A percentile compares a stretch with the other conserved stretches of the same genome.
These are phyloP conservation scores for Yoshiicerus persimilis DNA, from an alignment of 1,140 invertebrate species.

Conservation along the genomic window DNA sequence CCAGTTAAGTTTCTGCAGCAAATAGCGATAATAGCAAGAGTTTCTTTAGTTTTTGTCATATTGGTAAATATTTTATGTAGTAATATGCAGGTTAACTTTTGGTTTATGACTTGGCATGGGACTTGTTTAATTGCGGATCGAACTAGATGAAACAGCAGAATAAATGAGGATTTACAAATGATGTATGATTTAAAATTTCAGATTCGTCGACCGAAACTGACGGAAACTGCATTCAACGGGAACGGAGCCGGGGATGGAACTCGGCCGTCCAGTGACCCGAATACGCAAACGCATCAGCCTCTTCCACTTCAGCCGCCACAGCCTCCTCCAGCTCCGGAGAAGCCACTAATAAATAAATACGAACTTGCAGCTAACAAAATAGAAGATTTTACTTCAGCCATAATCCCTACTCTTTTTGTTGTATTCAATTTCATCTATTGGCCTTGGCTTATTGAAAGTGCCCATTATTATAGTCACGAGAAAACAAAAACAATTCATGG, in stretches of 20 bases:
- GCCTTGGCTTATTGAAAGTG: constrained; percentile 47
- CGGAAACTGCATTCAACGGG: constrained; percentile 22
- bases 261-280: background rate
- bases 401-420: constrained; percentile 42
- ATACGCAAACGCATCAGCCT: background rate
- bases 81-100: too few relatives aligned
- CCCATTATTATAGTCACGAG: constrained; percentile 26
- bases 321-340: background rate
- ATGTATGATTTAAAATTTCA: background rate
- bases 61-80: too few relatives aligned
- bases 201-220: constrained; percentile 29
- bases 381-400: constrained; percentile 43
- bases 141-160: too few relatives aligned
- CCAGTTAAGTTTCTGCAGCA: too few relatives aligned
- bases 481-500: background rate
- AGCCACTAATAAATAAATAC: constrained; percentile 32
- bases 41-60: too few relatives aligned
- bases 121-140: too few relatives aligned
- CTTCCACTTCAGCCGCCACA: background rate
- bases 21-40: too few relatives aligned
- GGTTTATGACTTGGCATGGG: too few relatives aligned
- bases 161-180: too few relatives aligned
- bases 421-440: constrained; percentile 48
- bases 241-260: background rate
- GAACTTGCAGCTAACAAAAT: constrained; percentile 39